These are phyloP conservation scores for Sebastiscus tertius DNA, from an alignment of 2,797 vertebrate genomes.

Conservation along the genomic window DNA sequence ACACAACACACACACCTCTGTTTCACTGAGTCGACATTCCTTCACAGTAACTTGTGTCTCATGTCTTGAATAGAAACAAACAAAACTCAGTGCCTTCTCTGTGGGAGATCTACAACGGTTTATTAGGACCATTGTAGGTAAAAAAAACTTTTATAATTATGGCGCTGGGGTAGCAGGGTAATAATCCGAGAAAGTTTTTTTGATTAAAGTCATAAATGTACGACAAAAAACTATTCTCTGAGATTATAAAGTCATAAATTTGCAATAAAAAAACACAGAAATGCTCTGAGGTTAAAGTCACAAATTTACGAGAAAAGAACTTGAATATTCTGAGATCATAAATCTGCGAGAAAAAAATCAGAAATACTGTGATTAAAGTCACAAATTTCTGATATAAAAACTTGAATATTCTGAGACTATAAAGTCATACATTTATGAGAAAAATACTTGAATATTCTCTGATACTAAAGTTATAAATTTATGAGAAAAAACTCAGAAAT, in stretches of 20 bases:
- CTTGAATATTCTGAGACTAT: too few relatives aligned
- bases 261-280: too few relatives aligned
- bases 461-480: too few relatives aligned
- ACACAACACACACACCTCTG: background rate
- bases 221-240: too few relatives aligned
- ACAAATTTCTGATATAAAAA: too few relatives aligned
- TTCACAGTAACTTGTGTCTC: constrained; percentile 11
- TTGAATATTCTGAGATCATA: too few relatives aligned
- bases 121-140: background rate
- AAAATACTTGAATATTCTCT: background rate
- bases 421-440: background rate
- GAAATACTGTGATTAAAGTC: too few relatives aligned
- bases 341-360: too few relatives aligned
- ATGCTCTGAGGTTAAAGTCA: background rate
- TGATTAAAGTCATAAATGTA: background rate
- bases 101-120: background rate
- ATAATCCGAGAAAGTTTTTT: background rate
- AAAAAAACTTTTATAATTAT: background rate
- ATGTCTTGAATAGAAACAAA: constrained; percentile 32
- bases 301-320: background rate
- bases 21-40: constrained; percentile 37
- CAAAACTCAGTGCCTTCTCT: constrained; percentile 69
- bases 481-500: too few relatives aligned
- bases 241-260: too few relatives aligned
- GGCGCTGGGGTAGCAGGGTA: background rate